Base-by-base conservation (phyloP, 2,113 vertebrate species). In the Neotoma lepida region DNA sequence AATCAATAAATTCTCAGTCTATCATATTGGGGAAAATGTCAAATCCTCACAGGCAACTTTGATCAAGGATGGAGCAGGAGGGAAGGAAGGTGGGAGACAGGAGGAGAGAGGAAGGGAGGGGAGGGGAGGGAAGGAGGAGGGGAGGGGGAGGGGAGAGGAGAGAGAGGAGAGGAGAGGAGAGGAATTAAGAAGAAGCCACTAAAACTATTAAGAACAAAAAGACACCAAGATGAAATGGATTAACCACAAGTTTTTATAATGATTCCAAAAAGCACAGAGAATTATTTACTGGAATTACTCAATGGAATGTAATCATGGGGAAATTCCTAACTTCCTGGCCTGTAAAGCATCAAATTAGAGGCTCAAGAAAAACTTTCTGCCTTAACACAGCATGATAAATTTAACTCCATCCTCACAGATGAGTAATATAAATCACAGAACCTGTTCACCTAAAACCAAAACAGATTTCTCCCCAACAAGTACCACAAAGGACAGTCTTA, bases 201-300 rank as follows among this genome's bases (percentile, higher is more conserved):
- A 92, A 96, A 97, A 96, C 81, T 93, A 86, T 93, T 94, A 93
- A 91, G 73, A 93, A 91, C 73, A 95, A 94, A 39, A 95, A 93
- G 73, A 95, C 90, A 96, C 81, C 74, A 95, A 82, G 82, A 94
- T 95, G 88, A 96, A 96, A 92, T 92, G 17, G 54, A 73, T 94
- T 96, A 91, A 94, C 82, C 92, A 96, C 94, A 97, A 97, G 94
- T 85, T 93, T 91, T 93, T 95, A 91, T 89, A 95, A 96, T 76
- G 76, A 91, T 85, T 96, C 86, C 95, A 90, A 94, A 87, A 89
- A 90, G 66, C 71, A 90, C 17, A 96, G 74, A 86, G 77, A 70
- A 96, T 95, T 93, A 94, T 76, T 97, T 94, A 92, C 92, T 86
- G 77, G 66, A 96, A 95, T 92, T 94, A 96, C 76, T 97, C 94